Evolutionary conservation across 2,113 vertebrate species (phyloP), one percentile per base, ranked within the genome.

Genomic region (Hemichromis elongatus): DNA sequence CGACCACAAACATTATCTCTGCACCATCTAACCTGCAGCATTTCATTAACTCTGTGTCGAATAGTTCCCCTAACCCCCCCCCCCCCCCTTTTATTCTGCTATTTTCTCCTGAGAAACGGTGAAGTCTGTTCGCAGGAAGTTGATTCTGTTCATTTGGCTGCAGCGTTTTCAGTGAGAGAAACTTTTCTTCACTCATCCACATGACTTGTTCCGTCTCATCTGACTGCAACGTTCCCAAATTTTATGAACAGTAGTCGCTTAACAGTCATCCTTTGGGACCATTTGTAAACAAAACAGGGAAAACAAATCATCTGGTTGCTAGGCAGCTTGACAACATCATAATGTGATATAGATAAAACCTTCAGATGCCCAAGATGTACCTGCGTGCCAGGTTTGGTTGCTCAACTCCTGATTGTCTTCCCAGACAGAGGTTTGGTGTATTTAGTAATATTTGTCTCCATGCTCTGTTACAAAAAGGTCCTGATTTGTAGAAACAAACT

Each of bases 201-300:
- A 26, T 73, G 40, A 73, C 66, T 19, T 70, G 21, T 70, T 70
- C 66, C 21, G 26, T 47, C 40, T 70, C 66, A 68, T 33, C 33
- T 66, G 33, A 40, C 33, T 66, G 33, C 33, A 42, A 26, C 37
- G 45, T 70, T 70, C 8, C 66, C 40, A 70, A 73, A 73, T 24
- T 45, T 73, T 45, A 47, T 73, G 13, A 47, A 18, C 26, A 45
- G 37, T 45, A 0, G 13, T 70, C 9, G 50, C 45, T 75, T 75
- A 52, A 5, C 2, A n/a, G 45, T 52, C 2, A 2, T 75, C 26
- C 26, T 52, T 50, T 28, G 16, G 42, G 3, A 18, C 16, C 3
- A 75, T 30, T 75, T 50, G 1, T 0, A 30, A 50, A 30, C 0
- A 28, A 75, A 75, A 50, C 0, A 7, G 5, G 0, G 7, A 4